Evolutionary conservation across 1,140 invertebrate genomes (phyloP).

Genomic region (Periplaneta americana): DNA sequence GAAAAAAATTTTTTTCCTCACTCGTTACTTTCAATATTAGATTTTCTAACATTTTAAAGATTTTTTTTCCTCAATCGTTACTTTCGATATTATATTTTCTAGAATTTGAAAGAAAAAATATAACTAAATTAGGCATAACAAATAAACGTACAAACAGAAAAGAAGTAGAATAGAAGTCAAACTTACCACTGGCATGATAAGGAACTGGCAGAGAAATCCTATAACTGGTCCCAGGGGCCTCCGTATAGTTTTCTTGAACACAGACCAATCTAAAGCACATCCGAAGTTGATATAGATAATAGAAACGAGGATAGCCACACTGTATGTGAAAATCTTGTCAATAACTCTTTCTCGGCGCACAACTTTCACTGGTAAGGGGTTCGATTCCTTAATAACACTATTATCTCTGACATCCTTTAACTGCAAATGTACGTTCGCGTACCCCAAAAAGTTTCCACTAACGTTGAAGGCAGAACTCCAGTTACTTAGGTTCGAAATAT

Average conservation of each 20-base stretch:
- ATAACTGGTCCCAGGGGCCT: slow-evolving; percentile 79
- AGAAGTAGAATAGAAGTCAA: neutral
- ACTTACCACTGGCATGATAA: slow-evolving; percentile 85
- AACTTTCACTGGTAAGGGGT: slow-evolving; percentile 46
- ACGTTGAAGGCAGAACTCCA: slow-evolving; percentile 45
- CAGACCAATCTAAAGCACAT: slow-evolving; percentile 75
- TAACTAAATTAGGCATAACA: no score
- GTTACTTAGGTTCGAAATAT: slow-evolving; percentile 26
- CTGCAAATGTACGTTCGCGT: slow-evolving; percentile 34
- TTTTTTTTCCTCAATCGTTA: no score
- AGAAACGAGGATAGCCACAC: slow-evolving; percentile 72
- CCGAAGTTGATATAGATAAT: slow-evolving; percentile 92
- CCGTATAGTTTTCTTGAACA: slow-evolving; percentile 61
- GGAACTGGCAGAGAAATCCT: slow-evolving; percentile 77
- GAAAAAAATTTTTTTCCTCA: no score
- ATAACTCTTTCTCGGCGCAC: slow-evolving; percentile 55
- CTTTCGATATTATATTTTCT: neutral
- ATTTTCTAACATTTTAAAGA: no score
- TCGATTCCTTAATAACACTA: slow-evolving; percentile 25
- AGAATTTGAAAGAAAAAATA: neutral
- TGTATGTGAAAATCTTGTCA: slow-evolving; percentile 70
- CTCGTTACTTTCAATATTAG: no score
- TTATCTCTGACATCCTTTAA: slow-evolving; percentile 22
- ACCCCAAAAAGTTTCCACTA: slow-evolving; percentile 57
- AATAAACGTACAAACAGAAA: no score